Percentiles rank a stretch among this genome's conserved stretches.
Evolutionary conservation across 2,888 invertebrate species (phyloP).

Genomic region (Drosophila helvetica): DNA sequence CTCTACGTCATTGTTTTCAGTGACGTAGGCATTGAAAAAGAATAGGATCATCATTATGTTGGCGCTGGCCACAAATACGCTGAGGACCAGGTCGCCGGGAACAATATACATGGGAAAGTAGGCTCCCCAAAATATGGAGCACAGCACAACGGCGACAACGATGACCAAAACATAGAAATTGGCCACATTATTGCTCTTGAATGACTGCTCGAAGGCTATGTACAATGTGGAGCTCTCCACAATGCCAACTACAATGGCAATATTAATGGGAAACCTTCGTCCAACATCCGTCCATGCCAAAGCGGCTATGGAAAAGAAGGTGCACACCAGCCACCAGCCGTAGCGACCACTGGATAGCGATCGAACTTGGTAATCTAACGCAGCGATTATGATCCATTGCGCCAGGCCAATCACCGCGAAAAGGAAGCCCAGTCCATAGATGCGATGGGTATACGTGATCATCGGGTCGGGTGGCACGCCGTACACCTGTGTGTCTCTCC

Average conservation of each 20-base stretch:
- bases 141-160: slow-evolving; percentile 50
- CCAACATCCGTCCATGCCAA: slow-evolving; percentile 58
- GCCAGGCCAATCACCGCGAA: slow-evolving; percentile 36
- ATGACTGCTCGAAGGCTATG: slow-evolving; percentile 60
- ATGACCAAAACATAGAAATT: slow-evolving; percentile 54
- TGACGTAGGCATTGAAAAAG: slow-evolving; percentile 48
- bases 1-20: slow-evolving; percentile 13
- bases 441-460: slow-evolving; percentile 44
- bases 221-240: slow-evolving; percentile 63
- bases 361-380: background rate
- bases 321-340: slow-evolving; percentile 58
- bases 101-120: slow-evolving; percentile 68
- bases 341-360: slow-evolving; percentile 32
- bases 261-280: slow-evolving; percentile 54
- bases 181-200: slow-evolving; percentile 39
- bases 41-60: slow-evolving; percentile 56
- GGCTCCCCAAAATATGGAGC: slow-evolving; percentile 60
- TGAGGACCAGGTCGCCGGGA: slow-evolving; percentile 62
- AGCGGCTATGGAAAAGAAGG: slow-evolving; percentile 56
- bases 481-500: slow-evolving; percentile 25
- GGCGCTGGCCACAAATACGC: slow-evolving; percentile 53
- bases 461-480: slow-evolving; percentile 30
- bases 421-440: slow-evolving; percentile 39
- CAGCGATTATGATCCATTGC: slow-evolving; percentile 52
- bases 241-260: slow-evolving; percentile 44